Base-by-base conservation (phyloP, 1,140 invertebrate genomes). In the Drosophila saltans region DNA sequence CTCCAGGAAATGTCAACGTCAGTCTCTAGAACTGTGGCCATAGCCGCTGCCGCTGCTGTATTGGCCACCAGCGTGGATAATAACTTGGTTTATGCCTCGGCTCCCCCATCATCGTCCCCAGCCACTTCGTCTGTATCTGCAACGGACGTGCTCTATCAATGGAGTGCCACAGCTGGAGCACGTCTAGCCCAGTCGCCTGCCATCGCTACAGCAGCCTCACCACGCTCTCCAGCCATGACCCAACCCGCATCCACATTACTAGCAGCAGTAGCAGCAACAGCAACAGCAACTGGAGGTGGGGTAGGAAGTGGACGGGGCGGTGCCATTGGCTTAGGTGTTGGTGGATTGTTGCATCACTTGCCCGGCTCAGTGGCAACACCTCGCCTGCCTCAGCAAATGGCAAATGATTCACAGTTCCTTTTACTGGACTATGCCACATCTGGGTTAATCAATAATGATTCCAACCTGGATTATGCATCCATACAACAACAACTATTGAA, bases 81-180 rank as follows among this genome's bases (percentile, higher is more conserved):
- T 63, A 76, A 62, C 28, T 75, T 71, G 3, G 60, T 64, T 10
- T 75, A 63, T 43, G 41, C 72, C 33, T 6, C 33, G 6, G 33
- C 1, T 5, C 33, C 33, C 33, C 33, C 33, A 36, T 36, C 33
- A 1, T 36, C 33, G 3, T 61, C 64, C 16, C 21, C 9, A 10
- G 45, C 21, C 45, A 26, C 41, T 2, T 26, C 45, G 45, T 73
- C 76, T 40, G 67, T 77, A 39, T 66, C 72, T 55, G 66, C 67
- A 8, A 52, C 77, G 69, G 66, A 88, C 66, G 74, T 83, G 62
- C 77, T 89, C 28, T 80, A 80, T 61, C 84, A 80, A 48, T 86
- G 79, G 71, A 71, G 74, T 52, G 73, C 55, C 43, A 65, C 56
- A 52, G 45, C 66, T 56, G 62, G 64, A 4, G 77, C 57, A 69